Percentiles rank a stretch among this genome's conserved stretches.
phyloP scores from a whole-genome alignment of 2,797 vertebrate species.

The Danio albolineatus region DNA sequence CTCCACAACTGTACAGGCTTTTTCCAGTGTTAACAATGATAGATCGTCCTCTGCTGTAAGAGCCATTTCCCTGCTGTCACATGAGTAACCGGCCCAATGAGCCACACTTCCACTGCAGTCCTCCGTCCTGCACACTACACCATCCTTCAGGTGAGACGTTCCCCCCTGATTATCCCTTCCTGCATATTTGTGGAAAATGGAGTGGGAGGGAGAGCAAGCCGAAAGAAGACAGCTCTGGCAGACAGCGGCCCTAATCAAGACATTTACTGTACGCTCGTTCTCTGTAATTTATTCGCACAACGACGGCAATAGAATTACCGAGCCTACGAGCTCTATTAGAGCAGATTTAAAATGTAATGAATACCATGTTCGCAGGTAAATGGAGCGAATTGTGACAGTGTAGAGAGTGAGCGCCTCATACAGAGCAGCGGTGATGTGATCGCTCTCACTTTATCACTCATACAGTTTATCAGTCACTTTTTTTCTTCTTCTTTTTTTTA shows the following conservation, averaged over 20 bases:
- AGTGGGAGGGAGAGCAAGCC: background rate
- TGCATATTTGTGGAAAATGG: conserved; percentile 30
- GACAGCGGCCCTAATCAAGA: conserved; percentile 73
- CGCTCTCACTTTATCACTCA: background rate
- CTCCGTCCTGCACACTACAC: background rate
- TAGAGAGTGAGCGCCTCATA: background rate
- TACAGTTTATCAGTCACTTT: too few species aligned
- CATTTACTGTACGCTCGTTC: conserved; percentile 69
- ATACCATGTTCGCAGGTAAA: conserved; percentile 68
- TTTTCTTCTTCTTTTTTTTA: too few species aligned
- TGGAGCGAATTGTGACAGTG: conserved; percentile 60
- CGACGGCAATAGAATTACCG: conserved; percentile 75
- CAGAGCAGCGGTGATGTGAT: background rate
- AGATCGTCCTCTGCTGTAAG: conserved; percentile 11
- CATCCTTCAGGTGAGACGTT: conserved; percentile 10
- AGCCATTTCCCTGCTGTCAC: conserved; percentile 27
- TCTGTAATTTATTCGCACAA: conserved; percentile 56
- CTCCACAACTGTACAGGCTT: background rate
- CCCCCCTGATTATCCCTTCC: conserved; percentile 2
- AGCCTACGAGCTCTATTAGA: conserved; percentile 73
- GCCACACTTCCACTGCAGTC: conserved; percentile 12
- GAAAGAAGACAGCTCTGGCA: conserved; percentile 48
- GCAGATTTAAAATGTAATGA: conserved; percentile 71
- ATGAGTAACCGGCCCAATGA: conserved; percentile 35
- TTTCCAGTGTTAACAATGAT: conserved; percentile 43